Base-by-base conservation (phyloP, 2,888 invertebrate genomes). In the Dorcus hopei region DNA sequence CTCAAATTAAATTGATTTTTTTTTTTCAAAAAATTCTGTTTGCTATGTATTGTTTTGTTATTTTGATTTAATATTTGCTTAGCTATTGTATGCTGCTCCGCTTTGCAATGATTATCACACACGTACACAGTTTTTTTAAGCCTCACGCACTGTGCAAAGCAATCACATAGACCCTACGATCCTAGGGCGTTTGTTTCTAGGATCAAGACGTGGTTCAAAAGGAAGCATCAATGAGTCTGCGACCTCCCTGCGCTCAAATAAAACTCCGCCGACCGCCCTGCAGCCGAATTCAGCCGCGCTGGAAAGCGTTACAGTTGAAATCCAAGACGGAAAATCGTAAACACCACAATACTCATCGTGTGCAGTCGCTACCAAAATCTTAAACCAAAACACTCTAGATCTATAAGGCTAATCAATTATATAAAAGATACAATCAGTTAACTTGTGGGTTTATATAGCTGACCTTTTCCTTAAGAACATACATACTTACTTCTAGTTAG, bases 181-280 rank as follows among this genome's bases (percentile, higher is more conserved):
- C 49, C 67, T 76, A 79, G 79, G 79, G 67, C 79, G 80, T 75
- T 73, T 76, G 71, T 79, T 81, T 76, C 74, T 81, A 80, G 83
- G 83, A 68, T 82, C 84, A 66, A 83, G 88, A 63, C 85, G 90
- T 61, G 90, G 88, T 61, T 91, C 91, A 61, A 85, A 87, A 73
- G 87, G 87, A 50, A 89, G 89, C 77, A 90, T 90, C 74, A 91
- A 87, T 68, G 87, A 88, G 56, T 90, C 91, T n/a, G 89, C 86
- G 52, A 83, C 87, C 19, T 90, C 91, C 26, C 78, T 86, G 66
- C 83, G 87, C 69, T 88, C 89, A 57, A 87, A 85, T 61, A 87
- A 82, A 73, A 86, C 82, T 64, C 65, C 64, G 5, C 63, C 77
- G 76, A n/a, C 39, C 9, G 53, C 48, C 9, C 42, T 51, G 55